Evolutionary conservation across 2,888 invertebrate genomes (phyloP).

Genomic region (Cremastobaeus sp.): DNA sequence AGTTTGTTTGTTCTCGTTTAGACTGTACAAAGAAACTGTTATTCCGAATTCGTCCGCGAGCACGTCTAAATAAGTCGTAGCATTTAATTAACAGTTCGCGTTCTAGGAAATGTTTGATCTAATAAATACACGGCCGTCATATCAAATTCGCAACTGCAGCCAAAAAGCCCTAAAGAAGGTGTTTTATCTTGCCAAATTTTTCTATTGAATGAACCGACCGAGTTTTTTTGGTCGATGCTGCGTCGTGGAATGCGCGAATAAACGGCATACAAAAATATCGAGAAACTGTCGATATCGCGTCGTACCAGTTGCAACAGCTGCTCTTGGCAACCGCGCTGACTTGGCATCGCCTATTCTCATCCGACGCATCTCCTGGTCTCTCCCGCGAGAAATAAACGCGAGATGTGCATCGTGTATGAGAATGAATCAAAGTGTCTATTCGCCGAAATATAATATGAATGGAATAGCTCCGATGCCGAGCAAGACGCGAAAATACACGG

Average conservation of each 20-base stretch:
- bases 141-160: neutral
- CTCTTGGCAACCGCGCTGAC: slow-evolving; percentile 51
- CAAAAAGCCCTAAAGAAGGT: slow-evolving; percentile 6
- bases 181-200: slow-evolving; percentile 14
- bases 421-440: slow-evolving; percentile 39
- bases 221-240: slow-evolving; percentile 11
- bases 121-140: no score
- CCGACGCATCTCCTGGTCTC: slow-evolving; percentile 20
- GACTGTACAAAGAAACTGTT: no score
- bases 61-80: no score
- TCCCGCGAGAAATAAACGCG: slow-evolving; percentile 43
- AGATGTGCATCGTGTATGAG: slow-evolving; percentile 15
- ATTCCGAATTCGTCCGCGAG: no score
- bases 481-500: slow-evolving; percentile 6
- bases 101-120: no score
- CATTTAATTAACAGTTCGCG: no score
- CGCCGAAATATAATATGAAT: slow-evolving; percentile 17
- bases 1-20: no score
- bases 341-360: slow-evolving; percentile 27
- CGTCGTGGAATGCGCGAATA: slow-evolving; percentile 23
- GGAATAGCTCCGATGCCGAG: neutral
- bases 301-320: slow-evolving; percentile 45
- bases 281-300: slow-evolving; percentile 45
- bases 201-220: slow-evolving; percentile 24
- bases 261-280: slow-evolving; percentile 47